phyloP scores from a whole-genome alignment of 2,113 vertebrate species.

The Nesospiza acunhae region DNA sequence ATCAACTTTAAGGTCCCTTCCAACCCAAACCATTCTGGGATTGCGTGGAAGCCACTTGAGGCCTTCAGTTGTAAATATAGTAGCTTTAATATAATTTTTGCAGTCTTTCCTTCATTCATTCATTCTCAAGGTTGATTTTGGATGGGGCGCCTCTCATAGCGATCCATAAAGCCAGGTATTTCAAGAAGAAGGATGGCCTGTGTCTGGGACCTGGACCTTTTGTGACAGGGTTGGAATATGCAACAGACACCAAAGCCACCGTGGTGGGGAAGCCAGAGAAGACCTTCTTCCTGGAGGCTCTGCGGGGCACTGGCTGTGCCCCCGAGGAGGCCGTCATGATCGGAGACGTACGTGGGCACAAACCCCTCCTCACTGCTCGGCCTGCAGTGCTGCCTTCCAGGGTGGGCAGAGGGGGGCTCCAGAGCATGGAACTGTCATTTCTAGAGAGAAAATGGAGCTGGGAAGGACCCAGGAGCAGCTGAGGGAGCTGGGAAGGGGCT shows the following conservation, averaged over 20 bases:
- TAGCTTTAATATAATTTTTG: not conserved
- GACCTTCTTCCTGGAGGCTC: slow-evolving; percentile 90
- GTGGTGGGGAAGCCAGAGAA: slow-evolving; percentile 94
- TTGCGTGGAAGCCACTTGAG: not conserved
- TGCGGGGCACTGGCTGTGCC: slow-evolving; percentile 73
- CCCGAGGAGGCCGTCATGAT: slow-evolving; percentile 90
- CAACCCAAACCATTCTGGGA: not conserved
- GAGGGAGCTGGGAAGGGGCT: not conserved
- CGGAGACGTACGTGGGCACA: slow-evolving; percentile 84
- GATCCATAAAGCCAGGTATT: slow-evolving; percentile 95
- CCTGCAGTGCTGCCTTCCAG: not conserved
- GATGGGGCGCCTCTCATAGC: slow-evolving; percentile 93
- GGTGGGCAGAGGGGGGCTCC: not conserved
- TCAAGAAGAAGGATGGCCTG: slow-evolving; percentile 89
- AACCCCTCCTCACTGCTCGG: not conserved
- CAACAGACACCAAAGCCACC: slow-evolving; percentile 81
- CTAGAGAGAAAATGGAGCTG: not conserved
- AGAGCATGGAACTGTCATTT: not conserved
- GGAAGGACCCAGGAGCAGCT: not conserved
- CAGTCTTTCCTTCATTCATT: not conserved
- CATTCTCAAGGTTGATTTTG: slow-evolving; percentile 80
- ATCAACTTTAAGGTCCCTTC: not conserved
- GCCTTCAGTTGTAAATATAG: not conserved
- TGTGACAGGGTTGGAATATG: slow-evolving; percentile 88
- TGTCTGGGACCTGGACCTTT: slow-evolving; percentile 94